These are phyloP conservation scores for Tenthredo notha DNA, from an alignment of 2,888 invertebrate genomes.

Conservation along the genomic window DNA sequence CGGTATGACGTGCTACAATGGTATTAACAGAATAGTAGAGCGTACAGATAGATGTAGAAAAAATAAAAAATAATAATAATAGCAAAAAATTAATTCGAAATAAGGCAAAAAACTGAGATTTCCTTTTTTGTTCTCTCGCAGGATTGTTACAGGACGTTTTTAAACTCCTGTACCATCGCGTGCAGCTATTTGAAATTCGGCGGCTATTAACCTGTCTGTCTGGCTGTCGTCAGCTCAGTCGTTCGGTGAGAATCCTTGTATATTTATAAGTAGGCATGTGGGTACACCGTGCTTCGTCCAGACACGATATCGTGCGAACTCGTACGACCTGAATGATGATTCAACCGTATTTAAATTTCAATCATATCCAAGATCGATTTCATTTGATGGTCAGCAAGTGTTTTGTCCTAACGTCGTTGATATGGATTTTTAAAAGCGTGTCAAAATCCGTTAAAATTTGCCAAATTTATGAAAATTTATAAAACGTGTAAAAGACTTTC, in stretches of 20 bases:
- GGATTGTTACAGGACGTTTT: neutral
- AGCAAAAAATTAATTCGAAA: neutral
- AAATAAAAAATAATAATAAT: neutral
- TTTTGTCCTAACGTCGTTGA: neutral
- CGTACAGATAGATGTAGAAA: neutral
- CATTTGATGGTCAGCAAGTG: neutral
- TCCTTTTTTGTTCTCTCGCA: neutral
- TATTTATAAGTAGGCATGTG: conserved; percentile 29
- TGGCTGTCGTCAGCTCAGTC: conserved; percentile 39
- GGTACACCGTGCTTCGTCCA: neutral
- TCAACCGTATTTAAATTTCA: neutral
- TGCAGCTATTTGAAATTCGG: conserved; percentile 30
- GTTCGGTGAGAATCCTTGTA: neutral
- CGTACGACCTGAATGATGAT: neutral
- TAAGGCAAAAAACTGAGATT: neutral
- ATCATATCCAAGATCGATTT: neutral
- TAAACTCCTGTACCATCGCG: neutral
- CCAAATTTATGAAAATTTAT: neutral
- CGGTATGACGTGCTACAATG: neutral
- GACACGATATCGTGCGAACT: conserved; percentile 28
- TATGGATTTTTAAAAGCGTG: neutral
- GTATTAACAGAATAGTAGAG: neutral
- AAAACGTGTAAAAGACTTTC: no score
- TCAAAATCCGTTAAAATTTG: neutral
- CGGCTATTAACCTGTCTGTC: conserved; percentile 48